Base-by-base conservation (phyloP, 2,888 invertebrate genomes). In the Cyrtodaria siliqua region DNA sequence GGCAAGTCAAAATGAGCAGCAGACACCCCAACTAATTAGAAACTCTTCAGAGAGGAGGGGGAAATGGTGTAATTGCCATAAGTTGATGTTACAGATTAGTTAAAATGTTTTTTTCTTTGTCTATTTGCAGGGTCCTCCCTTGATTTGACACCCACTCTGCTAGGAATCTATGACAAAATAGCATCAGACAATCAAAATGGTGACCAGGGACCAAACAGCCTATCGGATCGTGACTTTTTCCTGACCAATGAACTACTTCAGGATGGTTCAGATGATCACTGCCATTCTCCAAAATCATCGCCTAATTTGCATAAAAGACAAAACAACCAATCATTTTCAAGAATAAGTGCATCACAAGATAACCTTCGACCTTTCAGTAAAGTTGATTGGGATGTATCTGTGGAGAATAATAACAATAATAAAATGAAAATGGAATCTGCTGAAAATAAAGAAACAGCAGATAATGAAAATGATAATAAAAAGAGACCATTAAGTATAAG, bases 401-500 rank as follows among this genome's bases (percentile, higher is more conserved):
- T 42, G 47, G 71, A 72, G 9, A 44, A 47, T 20, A 70, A 63
- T n/a, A n/a, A n/a, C n/a, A 60, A 53, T 23, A 59, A 55, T 50
- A 81, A 49, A 49, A 20, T 72, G 29, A 78, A 47, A 56, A 70
- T 71, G 74, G 74, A 71, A 53, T 33, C 67, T 52, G 55, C 57
- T 57, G 82, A 76, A 53, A 70, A 60, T 26, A 59, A 63, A 50
- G 49, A 57, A 50, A 55, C 50, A 23, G 57, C 42, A 49, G 66
- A 75, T 57, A 52, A 60, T 52, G 55, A 68, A n/a, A 94, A 94
- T 56, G 82, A 87, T 72, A 87, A 79, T 73, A 89, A 86, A 72
- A 92, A 92, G 78, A 80, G 93, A 23, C 93, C 93, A 6, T 83
- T 93, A 50, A 92, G 92, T 82, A 86, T 92, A 60, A 92, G 91